Base-by-base conservation (phyloP, 1,140 invertebrate genomes). In the Ptiloglossa arizonensis region DNA sequence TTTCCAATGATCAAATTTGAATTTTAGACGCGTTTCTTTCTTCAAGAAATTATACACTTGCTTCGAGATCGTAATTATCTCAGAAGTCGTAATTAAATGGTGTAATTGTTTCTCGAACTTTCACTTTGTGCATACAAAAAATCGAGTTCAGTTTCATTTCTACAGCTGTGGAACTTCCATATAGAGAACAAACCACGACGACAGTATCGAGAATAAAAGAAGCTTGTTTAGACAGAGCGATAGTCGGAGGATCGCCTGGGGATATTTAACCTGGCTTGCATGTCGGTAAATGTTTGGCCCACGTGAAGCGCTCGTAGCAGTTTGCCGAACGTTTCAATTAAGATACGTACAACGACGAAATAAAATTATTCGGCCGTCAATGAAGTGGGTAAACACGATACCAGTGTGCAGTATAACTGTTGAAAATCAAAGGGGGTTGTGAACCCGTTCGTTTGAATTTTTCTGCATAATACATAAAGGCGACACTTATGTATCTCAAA, bases 221-320 rank as follows among this genome's bases (percentile, higher is more conserved):
- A 35, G 35, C 27, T 38, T 41, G 59, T 62, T 8, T 24, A 54
- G 0, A 60, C 50, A 60, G 9, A 6, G 41, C 8, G 19, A 57
- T 29, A 44, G 27, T 22, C 3, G 15, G 44, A 52, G 19, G 35
- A 69, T 80, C 67, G 88, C 90, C 88, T 77, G 79, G 82, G 88
- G 89, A 85, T 90, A 85, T 90, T 89, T 80, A 83, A 82, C 79
- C 68, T 54, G 77, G 73, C 73, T 78, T 70, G 71, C 85, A 85
- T 54, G 48, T 82, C 44, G 66, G 72, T 69, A 83, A 88, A 89
- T 89, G 85, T 92, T 90, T 90, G 83, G 73, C 68, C 82, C 91
- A 92, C 90, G 89, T 92, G 91, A 91, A 87, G 68, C 52, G 90
- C 91, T 85, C 22, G 68, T 69, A 82, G 91, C 91, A n/a, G 78